phyloP scores from a whole-genome alignment of 30 jellyfish, hydroid and myxozoan species.

The Sanderia malayensis region DNA sequence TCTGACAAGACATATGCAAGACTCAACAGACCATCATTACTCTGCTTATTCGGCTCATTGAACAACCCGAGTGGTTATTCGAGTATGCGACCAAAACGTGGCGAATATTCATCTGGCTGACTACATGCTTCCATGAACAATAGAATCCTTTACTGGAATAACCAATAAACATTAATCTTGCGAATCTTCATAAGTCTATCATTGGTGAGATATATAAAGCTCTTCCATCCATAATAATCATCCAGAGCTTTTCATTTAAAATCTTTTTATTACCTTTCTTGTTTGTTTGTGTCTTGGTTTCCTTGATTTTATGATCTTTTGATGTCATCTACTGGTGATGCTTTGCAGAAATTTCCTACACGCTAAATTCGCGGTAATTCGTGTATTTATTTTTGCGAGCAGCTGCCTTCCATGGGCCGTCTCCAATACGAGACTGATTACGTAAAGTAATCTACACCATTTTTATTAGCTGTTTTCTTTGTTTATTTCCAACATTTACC shows the following conservation, averaged over 20 bases:
- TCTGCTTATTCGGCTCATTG: slow-evolving; percentile 58
- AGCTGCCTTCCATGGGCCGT: no score
- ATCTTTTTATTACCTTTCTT: no score
- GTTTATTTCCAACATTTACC: no score
- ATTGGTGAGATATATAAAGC: no score
- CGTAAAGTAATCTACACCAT: no score
- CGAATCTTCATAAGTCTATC: no score
- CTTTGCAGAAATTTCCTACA: not conserved
- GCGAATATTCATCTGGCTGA: not conserved
- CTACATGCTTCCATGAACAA: slow-evolving; percentile 10
- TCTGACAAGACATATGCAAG: slow-evolving; percentile 3
- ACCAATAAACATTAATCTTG: no score
- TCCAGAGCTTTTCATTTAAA: no score
- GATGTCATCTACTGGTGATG: not conserved
- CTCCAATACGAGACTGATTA: no score
- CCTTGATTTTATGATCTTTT: slow-evolving; percentile 4
- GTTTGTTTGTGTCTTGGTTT: not conserved
- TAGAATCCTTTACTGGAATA: no score
- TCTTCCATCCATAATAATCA: no score
- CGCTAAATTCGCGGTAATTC: slow-evolving; percentile 4
- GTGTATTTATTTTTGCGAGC: not conserved
- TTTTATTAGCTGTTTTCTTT: no score
- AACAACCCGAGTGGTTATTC: slow-evolving; percentile 35
- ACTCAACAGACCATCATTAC: slow-evolving; percentile 18
- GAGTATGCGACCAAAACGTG: slow-evolving; percentile 26